Evolutionary conservation across 2,797 vertebrate species (phyloP), one percentile per base, ranked within the genome.

Genomic region (Clarias pachynema): DNA sequence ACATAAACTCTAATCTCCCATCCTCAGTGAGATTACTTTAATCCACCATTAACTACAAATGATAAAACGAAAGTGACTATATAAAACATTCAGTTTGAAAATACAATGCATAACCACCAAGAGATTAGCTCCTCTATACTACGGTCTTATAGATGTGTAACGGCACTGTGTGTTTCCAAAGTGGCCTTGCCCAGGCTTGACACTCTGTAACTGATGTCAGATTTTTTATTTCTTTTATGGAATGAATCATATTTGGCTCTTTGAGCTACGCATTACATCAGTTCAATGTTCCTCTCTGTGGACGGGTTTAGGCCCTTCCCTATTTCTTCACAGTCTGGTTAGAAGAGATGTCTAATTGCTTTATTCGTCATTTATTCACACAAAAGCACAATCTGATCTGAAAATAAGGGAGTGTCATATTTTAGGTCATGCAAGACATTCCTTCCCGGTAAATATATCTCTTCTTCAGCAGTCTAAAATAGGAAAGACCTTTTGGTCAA

Each of bases 161-260:
- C 34, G 62, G 4, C 20, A 53, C 6, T 63, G 20, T 26, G 70
- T 73, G 78, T 74, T 65, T 65, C n/a, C 84, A 81, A 12, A 6
- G 31, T 5, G 40, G 29, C 26, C 68, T 81, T 85, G 73, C 16
- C 37, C 44, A n/a, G 62, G 31, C 78, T 66, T 63, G 40, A 77
- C 49, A 65, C 49, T 9, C 29, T 37, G 9, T 59, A 20, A 65
- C 29, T 87, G 59, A 82, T 44, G 81, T 87, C 75, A 66, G 57
- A 29, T 29, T 49, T 69, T 89, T 49, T 63, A 40, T 16, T 89
- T 18, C 22, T 84, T 82, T 87, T 84, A 86, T 82, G 82, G 56
- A 75, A 82, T 89, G 84, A 89, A 87, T 86, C 88, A 87, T 44
- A 9, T 59, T 86, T 89, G 88, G 86, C 84, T 18, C 62, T 69